Conservation (phyloP, 2,113 vertebrate species). For the Struthio camelus region DNA sequence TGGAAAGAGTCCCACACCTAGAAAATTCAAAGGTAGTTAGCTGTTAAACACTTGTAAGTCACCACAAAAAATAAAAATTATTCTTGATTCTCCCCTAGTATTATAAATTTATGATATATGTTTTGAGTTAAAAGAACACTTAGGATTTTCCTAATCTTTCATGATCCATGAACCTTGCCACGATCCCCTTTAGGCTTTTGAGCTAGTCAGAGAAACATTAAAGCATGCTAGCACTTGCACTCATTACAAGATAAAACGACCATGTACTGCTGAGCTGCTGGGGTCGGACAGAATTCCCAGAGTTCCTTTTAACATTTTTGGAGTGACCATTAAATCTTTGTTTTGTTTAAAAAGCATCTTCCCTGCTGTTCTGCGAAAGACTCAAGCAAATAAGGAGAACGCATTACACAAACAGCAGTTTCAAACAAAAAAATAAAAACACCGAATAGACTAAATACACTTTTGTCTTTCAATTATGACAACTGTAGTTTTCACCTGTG, state of each 20-base stretch:
- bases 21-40: background rate
- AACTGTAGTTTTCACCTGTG: background rate
- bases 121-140: background rate
- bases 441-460: background rate
- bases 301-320: background rate
- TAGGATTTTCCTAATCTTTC: background rate
- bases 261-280: background rate
- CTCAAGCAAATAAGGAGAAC: background rate
- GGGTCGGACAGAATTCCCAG: background rate
- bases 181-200: background rate
- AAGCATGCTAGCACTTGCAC: background rate
- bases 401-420: background rate
- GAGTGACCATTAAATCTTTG: background rate
- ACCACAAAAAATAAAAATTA: background rate
- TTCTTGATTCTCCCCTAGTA: background rate
- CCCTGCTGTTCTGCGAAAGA: background rate
- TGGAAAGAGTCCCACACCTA: background rate
- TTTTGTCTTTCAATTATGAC: background rate
- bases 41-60: background rate
- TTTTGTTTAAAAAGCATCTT: background rate
- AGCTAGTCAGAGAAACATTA: background rate
- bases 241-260: background rate
- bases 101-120: background rate
- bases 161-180: background rate
- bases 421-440: background rate